Conservation (phyloP, 2,797 vertebrate genomes). For the Cheracebus regulus region DNA sequence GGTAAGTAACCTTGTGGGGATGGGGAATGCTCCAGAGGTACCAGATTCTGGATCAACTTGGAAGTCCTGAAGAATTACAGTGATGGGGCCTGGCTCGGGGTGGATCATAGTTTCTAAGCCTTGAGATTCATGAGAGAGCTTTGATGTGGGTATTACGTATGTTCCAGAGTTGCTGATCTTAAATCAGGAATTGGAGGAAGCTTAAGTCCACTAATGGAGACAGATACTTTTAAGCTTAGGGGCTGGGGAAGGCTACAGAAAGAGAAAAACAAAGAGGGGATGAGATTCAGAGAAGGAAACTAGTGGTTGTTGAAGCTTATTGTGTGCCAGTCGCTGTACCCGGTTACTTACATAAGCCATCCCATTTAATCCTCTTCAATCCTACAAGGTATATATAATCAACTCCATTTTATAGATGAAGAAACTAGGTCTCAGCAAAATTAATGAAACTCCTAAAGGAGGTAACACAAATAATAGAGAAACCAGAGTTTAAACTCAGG, state of each 20-base stretch:
- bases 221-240: neutral
- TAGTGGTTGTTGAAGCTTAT: neutral
- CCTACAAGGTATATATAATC: neutral
- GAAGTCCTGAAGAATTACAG: neutral
- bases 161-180: neutral
- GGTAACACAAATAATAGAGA: neutral
- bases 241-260: neutral
- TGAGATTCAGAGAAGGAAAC: neutral
- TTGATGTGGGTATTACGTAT: neutral
- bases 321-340: neutral
- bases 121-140: neutral
- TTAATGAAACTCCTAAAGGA: neutral
- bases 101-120: neutral
- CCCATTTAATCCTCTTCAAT: neutral
- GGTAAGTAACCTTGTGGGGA: rapidly evolving
- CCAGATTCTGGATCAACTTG: neutral
- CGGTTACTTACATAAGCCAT: neutral
- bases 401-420: neutral
- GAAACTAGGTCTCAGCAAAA: neutral
- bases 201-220: neutral
- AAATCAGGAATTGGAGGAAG: neutral
- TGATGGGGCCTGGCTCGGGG: neutral
- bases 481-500: neutral
- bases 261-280: neutral
- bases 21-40: neutral